Percentiles rank a stretch among this genome's conserved stretches.
Evolutionary conservation across 2,888 invertebrate genomes (phyloP).

Genomic region (Pantelozetes paolii): DNA sequence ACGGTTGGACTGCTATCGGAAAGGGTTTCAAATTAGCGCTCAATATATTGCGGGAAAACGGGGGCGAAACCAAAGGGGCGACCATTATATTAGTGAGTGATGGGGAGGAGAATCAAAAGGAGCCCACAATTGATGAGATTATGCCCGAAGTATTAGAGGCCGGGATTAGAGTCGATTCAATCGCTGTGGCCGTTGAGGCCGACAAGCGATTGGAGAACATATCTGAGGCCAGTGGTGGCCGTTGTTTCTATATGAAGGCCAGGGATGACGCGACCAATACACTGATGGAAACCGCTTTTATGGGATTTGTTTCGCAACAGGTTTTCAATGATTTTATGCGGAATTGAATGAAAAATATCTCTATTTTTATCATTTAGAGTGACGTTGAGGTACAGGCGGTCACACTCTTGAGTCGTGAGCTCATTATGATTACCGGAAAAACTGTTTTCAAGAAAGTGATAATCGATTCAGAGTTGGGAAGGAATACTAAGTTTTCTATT

Average conservation of each 20-base stretch:
- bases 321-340: no score
- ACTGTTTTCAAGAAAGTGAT: conserved; percentile 45
- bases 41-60: conserved; percentile 41
- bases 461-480: conserved; percentile 47
- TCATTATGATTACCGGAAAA: conserved; percentile 48
- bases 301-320: conserved; percentile 47
- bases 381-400: conserved; percentile 15
- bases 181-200: conserved; percentile 46
- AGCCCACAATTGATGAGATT: conserved; percentile 45
- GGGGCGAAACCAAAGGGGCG: conserved; percentile 44
- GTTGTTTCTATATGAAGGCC: conserved; percentile 46
- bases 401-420: not conserved
- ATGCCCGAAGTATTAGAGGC: conserved; percentile 47
- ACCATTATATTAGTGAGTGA: conserved; percentile 47
- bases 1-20: conserved; percentile 49
- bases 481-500: conserved; percentile 48
- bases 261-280: conserved; percentile 45
- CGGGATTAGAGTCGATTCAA: conserved; percentile 47
- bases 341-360: conserved; percentile 44
- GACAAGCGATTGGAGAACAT: conserved; percentile 47
- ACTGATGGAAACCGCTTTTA: conserved; percentile 45
- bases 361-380: not conserved
- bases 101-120: conserved; percentile 43
- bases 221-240: conserved; percentile 46
- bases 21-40: conserved; percentile 44